These are phyloP conservation scores for Lepidocyrtinus sp. DNA, from an alignment of 2,888 invertebrate genomes.

Conservation along the genomic window DNA sequence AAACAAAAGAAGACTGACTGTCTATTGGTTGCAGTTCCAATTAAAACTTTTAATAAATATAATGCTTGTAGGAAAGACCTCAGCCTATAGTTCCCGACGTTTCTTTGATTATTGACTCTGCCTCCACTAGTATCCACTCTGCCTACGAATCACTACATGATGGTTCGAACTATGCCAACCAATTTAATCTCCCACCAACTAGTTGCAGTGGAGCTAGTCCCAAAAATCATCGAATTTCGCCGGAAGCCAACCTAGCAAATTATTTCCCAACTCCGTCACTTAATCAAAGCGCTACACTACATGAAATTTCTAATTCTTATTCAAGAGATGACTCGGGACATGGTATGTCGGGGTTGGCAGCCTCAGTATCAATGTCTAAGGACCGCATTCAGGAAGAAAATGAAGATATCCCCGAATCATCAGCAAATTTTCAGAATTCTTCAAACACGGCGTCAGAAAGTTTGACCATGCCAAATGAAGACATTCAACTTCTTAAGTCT, in stretches of 20 bases:
- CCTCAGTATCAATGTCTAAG: neutral
- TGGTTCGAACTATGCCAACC: neutral
- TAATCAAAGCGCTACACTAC: neutral
- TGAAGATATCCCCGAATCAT: no score
- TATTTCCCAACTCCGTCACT: constrained; percentile 26
- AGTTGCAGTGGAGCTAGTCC: neutral
- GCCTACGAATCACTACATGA: neutral
- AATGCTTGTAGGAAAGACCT: constrained; percentile 36
- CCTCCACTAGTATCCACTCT: constrained; percentile 30
- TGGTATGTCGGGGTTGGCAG: neutral
- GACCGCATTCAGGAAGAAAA: no score
- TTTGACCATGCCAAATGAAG: neutral
- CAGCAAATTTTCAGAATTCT: no score
- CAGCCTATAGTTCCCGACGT: constrained; percentile 54
- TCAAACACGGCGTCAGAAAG: constrained; percentile 1
- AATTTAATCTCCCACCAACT: neutral
- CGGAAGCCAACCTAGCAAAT: neutral
- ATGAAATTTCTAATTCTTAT: neutral
- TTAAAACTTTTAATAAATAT: neutral
- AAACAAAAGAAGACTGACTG: no score
- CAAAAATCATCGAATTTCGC: neutral
- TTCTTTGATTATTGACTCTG: constrained; percentile 47
- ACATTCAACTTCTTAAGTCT: constrained; percentile 12
- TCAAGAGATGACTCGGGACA: constrained; percentile 20
- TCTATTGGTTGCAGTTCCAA: neutral